These are phyloP conservation scores for Choreutis nemorana DNA, from an alignment of 2,888 invertebrate species.

Conservation along the genomic window DNA sequence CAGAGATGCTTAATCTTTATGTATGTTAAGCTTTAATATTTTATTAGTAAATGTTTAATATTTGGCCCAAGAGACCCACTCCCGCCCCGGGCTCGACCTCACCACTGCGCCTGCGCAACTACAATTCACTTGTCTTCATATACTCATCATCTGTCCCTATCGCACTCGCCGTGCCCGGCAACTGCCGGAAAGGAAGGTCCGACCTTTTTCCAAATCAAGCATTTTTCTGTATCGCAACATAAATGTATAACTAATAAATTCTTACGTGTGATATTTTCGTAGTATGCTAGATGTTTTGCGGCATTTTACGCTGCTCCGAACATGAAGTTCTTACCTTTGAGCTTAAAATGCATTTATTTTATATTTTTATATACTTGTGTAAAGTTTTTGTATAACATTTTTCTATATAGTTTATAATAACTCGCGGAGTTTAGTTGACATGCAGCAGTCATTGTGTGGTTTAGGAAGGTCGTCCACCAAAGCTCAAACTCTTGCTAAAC, in stretches of 20 bases:
- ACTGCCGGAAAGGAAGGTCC: no score
- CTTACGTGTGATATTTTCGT: conserved; percentile 58
- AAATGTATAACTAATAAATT: conserved; percentile 29
- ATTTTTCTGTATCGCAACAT: conserved; percentile 14
- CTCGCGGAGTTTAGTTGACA: conserved; percentile 24
- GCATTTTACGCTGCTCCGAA: conserved; percentile 42
- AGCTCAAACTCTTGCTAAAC: conserved; percentile 3
- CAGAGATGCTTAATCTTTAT: conserved; percentile 68
- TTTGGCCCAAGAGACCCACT: conserved; percentile 38
- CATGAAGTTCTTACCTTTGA: conserved; percentile 36
- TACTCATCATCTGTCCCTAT: no score
- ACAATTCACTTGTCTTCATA: no score
- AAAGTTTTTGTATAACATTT: conserved; percentile 57
- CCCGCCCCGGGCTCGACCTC: conserved; percentile 10
- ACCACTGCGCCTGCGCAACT: neutral
- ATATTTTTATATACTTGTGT: conserved; percentile 61
- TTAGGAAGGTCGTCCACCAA: conserved; percentile 16
- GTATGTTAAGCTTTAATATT: conserved; percentile 68
- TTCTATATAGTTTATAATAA: neutral
- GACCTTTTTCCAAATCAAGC: no score
- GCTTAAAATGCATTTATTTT: conserved; percentile 41
- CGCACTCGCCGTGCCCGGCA: no score
- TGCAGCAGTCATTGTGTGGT: conserved; percentile 34
- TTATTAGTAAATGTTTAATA: conserved; percentile 66
- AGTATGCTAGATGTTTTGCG: conserved; percentile 46